A percentile compares a stretch with the other conserved stretches of the same genome.
Evolutionary conservation across 2,113 vertebrate species (phyloP).

Genomic region (Tachysurus vachellii): DNA sequence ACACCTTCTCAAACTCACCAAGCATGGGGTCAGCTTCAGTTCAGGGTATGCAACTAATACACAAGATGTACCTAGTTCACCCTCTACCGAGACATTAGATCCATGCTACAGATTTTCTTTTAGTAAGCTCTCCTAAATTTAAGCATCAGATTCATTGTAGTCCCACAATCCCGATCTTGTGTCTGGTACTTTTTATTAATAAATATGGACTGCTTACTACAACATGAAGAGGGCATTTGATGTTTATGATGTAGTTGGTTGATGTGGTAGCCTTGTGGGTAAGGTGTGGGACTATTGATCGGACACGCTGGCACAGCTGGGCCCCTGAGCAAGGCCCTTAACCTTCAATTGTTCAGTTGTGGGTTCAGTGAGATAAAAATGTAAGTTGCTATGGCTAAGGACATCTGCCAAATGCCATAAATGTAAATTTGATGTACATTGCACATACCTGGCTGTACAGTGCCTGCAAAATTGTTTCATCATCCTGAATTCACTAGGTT

Average conservation of each 20-base stretch:
- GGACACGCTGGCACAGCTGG: no score
- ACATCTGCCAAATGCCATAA: no score
- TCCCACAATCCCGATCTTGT: no score
- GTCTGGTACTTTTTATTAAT: background rate
- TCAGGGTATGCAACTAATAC: background rate
- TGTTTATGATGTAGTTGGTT: no score
- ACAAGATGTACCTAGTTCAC: background rate
- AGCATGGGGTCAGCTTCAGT: constrained; percentile 23
- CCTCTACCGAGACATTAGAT: background rate
- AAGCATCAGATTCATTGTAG: no score
- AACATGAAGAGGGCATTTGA: background rate
- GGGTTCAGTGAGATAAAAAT: no score
- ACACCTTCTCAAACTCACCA: constrained; percentile 5
- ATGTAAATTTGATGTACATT: background rate
- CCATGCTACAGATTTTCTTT: background rate
- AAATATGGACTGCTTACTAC: background rate
- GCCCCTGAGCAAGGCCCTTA: no score
- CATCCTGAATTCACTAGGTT: no score
- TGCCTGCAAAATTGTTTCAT: background rate
- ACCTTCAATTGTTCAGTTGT: no score
- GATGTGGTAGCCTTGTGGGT: no score
- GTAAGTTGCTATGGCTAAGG: no score
- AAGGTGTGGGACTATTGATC: no score
- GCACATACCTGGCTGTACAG: background rate
- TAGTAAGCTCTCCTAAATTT: background rate